Base-by-base conservation (phyloP, 2,888 invertebrate species). In the Scaptodrosophila latifasciaeformis region DNA sequence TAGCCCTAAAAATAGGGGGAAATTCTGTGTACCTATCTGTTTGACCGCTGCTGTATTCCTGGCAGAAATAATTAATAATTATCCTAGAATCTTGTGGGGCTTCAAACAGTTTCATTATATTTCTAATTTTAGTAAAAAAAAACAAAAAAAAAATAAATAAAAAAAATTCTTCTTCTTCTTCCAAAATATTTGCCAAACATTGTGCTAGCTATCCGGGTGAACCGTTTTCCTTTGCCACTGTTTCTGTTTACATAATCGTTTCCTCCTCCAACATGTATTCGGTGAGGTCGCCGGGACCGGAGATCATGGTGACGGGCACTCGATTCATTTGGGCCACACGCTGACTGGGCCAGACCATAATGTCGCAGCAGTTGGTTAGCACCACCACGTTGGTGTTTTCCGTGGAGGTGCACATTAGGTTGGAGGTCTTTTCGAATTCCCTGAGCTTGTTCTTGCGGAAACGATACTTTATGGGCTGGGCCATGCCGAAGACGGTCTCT, bases 321-420 rank as follows among this genome's bases (percentile, higher is more conserved):
- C 68, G 70, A 35, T 75, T 79, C 79, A 76, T 72, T 49, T 75
- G 76, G 0, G 72, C 59, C 40, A 79, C 72, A 9, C 62, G 60
- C 9, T 79, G 76, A 10, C 79, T 72, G 30, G 79, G 79, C 72
- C 76, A 79, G 9, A 76, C 72, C 72, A 75, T 63, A 1, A 75
- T 55, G 17, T 75, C 75, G 12, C 59, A 64, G n/a, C 55, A 57
- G 44, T 75, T 79, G 7, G 70, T 65, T 12, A 75, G 47, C 0
- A 79, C 66, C 43, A 75, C 67, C 1, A 75, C 79, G 18, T 75
- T 79, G 9, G 79, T 79, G 9, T 58, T 79, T 3, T 72, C 61
- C 3, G 68, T 72, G 0, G 48, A 44, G 5, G 47, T 56, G 35
- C 61, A 70, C 17, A 72, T 59, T 6, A 79, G 48, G n/a, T 51